Conservation (phyloP, 2,797 vertebrate genomes). For the Sebastes variabilis region DNA sequence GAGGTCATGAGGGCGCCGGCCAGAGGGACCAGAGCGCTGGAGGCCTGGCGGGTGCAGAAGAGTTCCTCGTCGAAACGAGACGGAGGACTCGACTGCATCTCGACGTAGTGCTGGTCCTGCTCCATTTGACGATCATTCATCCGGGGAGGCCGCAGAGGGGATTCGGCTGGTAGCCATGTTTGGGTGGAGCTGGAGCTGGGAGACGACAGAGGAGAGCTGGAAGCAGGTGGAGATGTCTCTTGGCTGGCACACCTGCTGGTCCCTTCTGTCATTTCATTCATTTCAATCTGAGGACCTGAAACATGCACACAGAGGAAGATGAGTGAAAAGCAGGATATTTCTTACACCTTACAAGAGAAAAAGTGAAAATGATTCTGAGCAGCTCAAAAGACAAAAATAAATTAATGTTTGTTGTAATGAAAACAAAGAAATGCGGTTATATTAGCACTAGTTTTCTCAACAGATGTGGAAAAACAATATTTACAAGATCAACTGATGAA, state of each 20-base stretch:
- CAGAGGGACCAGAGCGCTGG: constrained; percentile 24
- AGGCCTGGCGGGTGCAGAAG: constrained; percentile 17
- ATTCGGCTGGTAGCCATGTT: neutral
- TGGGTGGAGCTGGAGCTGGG: constrained; percentile 7
- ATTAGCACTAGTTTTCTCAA: neutral
- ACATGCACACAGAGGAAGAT: neutral
- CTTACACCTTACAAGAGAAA: neutral
- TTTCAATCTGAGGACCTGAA: constrained; percentile 19
- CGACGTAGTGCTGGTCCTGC: neutral
- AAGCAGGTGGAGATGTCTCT: neutral
- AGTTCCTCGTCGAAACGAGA: constrained; percentile 53
- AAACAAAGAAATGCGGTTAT: neutral
- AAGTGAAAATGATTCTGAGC: neutral
- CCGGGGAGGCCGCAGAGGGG: neutral
- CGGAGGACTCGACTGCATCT: neutral
- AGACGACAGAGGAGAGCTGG: neutral
- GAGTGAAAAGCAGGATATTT: neutral
- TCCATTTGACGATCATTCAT: neutral
- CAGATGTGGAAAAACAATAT: neutral
- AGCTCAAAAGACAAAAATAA: neutral
- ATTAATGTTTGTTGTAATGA: neutral
- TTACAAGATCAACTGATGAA: neutral
- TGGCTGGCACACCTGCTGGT: neutral
- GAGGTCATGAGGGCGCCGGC: constrained; percentile 17
- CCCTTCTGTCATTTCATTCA: constrained; percentile 19